A percentile compares a stretch with the other conserved stretches of the same genome.
phyloP scores from a whole-genome alignment of 2,113 vertebrate genomes.

The Chloroceryle aenea region DNA sequence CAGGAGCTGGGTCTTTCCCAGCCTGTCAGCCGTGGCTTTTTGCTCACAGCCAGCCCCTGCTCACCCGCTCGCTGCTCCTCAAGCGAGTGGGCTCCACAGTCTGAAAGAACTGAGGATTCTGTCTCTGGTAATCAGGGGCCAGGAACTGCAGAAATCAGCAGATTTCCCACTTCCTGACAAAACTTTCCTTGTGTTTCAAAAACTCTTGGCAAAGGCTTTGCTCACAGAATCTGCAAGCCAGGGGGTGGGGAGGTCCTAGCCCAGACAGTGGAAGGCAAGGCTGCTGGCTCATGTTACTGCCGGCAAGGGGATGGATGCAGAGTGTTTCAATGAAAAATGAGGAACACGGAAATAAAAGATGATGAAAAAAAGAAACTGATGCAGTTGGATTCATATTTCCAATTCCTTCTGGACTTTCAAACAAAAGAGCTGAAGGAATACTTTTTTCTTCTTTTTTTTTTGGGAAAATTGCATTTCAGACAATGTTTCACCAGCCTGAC shows the following conservation, averaged over 20 bases:
- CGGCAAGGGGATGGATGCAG: not conserved
- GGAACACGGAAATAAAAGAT: not conserved
- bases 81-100: rapidly evolving
- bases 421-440: not conserved
- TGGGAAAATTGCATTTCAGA: not conserved
- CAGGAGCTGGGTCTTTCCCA: not conserved
- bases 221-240: rapidly evolving
- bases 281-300: not conserved
- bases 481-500: not conserved
- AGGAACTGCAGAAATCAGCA: slow-evolving; percentile 29
- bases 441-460: not conserved
- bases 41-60: not conserved
- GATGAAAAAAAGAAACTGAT: not conserved
- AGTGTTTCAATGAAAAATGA: rapidly evolving
- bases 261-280: not conserved
- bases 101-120: not conserved
- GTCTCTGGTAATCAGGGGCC: not conserved
- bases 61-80: not conserved
- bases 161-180: slow-evolving; percentile 6
- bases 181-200: not conserved
- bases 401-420: not conserved
- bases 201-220: slow-evolving; percentile 14
- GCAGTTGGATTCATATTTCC: not conserved
- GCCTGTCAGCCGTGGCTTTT: rapidly evolving
- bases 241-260: not conserved